A percentile compares a stretch with the other conserved stretches of the same genome.
Conservation (phyloP, 2,113 vertebrate species). For the Oplegnathus fasciatus region DNA sequence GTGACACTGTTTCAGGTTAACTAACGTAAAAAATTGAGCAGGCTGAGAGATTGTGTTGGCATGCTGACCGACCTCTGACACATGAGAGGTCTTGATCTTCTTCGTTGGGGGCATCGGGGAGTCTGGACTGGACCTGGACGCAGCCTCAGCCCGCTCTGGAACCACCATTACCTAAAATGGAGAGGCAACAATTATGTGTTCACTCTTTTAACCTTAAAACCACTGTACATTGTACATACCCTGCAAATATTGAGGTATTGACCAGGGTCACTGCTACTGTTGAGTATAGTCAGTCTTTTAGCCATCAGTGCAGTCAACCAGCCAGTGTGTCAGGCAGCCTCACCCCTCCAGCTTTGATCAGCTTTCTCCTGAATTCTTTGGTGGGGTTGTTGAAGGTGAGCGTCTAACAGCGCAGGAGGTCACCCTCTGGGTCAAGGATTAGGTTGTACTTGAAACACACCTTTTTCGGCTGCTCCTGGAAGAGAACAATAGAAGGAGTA, state of each 20-base stretch:
- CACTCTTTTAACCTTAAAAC: background rate
- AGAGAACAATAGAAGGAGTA: background rate
- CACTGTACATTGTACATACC: too few relatives aligned
- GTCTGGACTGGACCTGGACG: background rate
- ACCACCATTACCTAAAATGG: background rate
- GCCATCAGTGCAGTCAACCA: background rate
- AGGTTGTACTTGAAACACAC: background rate
- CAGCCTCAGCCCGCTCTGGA: background rate
- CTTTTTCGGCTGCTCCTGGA: background rate
- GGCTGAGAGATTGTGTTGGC: too few relatives aligned
- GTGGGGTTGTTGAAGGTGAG: slow-evolving; percentile 99
- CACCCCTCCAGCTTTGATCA: slow-evolving; percentile 97
- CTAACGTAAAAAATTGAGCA: background rate
- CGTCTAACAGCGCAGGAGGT: slow-evolving; percentile 98
- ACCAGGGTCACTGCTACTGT: too few relatives aligned
- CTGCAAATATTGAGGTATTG: too few relatives aligned
- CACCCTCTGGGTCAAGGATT: background rate
- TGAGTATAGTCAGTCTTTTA: background rate
- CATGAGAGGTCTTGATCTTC: slow-evolving; percentile 95
- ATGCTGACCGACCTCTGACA: slow-evolving; percentile 91
- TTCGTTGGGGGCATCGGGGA: slow-evolving; percentile 74
- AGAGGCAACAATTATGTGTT: background rate
- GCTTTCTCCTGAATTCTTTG: slow-evolving; percentile 96
- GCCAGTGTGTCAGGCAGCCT: slow-evolving; percentile 52
- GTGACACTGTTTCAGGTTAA: background rate